These are phyloP conservation scores for Nematostella vectensis DNA, from an alignment of 92 coral and sea anemone genomes.

Conservation along the genomic window DNA sequence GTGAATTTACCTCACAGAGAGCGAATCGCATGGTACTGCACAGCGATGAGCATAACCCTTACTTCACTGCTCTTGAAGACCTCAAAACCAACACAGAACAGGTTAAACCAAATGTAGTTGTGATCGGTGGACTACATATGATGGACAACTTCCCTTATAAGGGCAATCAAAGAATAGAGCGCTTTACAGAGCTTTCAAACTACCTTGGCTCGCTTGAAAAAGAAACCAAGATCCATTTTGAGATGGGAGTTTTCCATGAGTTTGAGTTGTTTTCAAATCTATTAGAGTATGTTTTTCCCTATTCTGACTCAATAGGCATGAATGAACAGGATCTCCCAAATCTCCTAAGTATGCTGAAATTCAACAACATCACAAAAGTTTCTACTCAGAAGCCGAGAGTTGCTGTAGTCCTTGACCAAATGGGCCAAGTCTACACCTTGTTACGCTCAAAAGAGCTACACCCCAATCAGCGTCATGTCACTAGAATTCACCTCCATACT, in stretches of 20 bases:
- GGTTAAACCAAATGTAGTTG: slow-evolving; percentile 24
- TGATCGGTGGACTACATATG: slow-evolving; percentile 81
- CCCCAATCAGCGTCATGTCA: slow-evolving; percentile 36
- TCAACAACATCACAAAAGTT: slow-evolving; percentile 60
- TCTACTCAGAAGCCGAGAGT: slow-evolving; percentile 88
- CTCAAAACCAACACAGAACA: slow-evolving; percentile 34
- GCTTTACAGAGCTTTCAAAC: slow-evolving; percentile 44
- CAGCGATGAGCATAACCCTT: slow-evolving; percentile 76
- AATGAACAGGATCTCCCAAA: slow-evolving; percentile 97
- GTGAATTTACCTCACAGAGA: slow-evolving; percentile 60
- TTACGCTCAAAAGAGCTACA: slow-evolving; percentile 22
- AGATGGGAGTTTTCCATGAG: slow-evolving; percentile 87
- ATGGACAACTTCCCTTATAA: slow-evolving; percentile 78
- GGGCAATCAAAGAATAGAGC: slow-evolving; percentile 43
- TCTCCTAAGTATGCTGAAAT: slow-evolving; percentile 49
- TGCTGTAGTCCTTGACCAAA: slow-evolving; percentile 68
- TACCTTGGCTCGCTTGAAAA: slow-evolving; percentile 37
- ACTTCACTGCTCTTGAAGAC: slow-evolving; percentile 43
- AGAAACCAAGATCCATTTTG: slow-evolving; percentile 75
- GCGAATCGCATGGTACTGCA: slow-evolving; percentile 79
- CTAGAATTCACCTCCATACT: slow-evolving; percentile 79
- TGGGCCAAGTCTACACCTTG: slow-evolving; percentile 71
- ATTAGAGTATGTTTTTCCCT: slow-evolving; percentile 68
- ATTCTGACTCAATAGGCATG: slow-evolving; percentile 76
- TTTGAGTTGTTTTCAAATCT: slow-evolving; percentile 64